Conservation (phyloP, 2,797 vertebrate species). For the Poeciliopsis presidionis region DNA sequence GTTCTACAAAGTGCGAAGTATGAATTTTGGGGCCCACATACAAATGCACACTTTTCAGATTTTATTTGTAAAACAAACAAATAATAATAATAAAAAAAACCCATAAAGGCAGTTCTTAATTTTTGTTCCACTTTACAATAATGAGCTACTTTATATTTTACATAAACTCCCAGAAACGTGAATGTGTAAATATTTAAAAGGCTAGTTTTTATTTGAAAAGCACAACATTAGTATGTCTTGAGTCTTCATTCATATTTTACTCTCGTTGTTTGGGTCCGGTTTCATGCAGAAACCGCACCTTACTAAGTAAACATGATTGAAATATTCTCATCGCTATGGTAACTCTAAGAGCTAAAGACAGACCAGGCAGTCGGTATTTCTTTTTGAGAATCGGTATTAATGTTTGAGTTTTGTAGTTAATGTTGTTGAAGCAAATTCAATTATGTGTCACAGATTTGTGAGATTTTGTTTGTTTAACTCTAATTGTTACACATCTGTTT, state of each 20-base stretch:
- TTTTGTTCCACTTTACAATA: not conserved
- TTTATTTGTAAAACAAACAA: not conserved
- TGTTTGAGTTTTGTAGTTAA: not conserved
- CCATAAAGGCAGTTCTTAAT: not conserved
- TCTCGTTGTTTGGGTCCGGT: not conserved
- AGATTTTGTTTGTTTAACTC: slow-evolving; percentile 6
- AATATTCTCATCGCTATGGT: not conserved
- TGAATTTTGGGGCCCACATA: not conserved
- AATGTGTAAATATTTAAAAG: not conserved
- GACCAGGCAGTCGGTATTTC: slow-evolving; percentile 1
- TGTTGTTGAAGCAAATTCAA: slow-evolving; percentile 11
- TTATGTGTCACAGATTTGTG: slow-evolving; percentile 12
- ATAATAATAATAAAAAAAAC: too few relatives aligned
- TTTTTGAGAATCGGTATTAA: slow-evolving; percentile 31
- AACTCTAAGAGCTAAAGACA: not conserved
- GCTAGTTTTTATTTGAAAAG: not conserved
- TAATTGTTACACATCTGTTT: not conserved
- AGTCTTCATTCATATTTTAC: not conserved
- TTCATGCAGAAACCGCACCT: not conserved
- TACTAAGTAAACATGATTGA: slow-evolving; percentile 6
- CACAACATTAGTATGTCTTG: not conserved
- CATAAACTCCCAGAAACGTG: not conserved
- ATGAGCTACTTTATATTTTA: too few relatives aligned
- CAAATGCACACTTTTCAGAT: not conserved
- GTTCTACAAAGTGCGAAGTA: not conserved